phyloP scores from a whole-genome alignment of 2,888 invertebrate genomes.

The Agriotes lineatus region DNA sequence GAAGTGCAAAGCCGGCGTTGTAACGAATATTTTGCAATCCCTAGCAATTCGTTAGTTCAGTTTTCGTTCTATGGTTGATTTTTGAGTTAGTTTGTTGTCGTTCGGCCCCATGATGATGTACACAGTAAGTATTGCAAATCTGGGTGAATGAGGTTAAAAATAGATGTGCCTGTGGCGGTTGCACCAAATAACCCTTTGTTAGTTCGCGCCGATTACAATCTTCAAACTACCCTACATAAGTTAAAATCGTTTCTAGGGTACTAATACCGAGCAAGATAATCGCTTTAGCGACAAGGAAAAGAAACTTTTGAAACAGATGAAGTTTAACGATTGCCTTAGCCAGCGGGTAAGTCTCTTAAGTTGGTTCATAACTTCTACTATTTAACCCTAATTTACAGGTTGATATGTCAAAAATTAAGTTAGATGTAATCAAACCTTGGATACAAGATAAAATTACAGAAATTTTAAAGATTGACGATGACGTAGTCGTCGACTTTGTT shows the following conservation, averaged over 20 bases:
- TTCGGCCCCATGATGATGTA: constrained; percentile 59
- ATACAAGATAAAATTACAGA: constrained; percentile 97
- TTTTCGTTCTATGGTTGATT: constrained; percentile 20
- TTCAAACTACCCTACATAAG: not conserved
- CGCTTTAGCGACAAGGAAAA: constrained; percentile 99
- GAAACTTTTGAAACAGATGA: constrained; percentile 98
- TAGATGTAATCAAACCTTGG: constrained; percentile 99
- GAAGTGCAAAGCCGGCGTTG: constrained; percentile 34
- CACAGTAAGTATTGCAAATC: constrained; percentile 56
- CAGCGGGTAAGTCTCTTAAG: constrained; percentile 78
- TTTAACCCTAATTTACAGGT: constrained; percentile 71
- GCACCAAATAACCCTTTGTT: constrained; percentile 34
- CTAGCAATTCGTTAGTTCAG: constrained; percentile 3
- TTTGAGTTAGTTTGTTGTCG: constrained; percentile 14
- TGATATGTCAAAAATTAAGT: constrained; percentile 97
- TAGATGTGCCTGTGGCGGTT: constrained; percentile 25
- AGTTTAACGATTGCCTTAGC: constrained; percentile 93
- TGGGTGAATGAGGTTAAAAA: constrained; percentile 32
- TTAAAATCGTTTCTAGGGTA: constrained; percentile 85
- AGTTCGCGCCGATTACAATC: not conserved
- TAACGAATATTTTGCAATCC: not conserved
- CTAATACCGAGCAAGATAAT: constrained; percentile 98
- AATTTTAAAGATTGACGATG: constrained; percentile 97
- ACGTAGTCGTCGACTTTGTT: constrained; percentile 98
- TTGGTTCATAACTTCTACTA: not conserved